Base-by-base conservation (phyloP, 2,888 invertebrate species). In the Cantharis lateralis region DNA sequence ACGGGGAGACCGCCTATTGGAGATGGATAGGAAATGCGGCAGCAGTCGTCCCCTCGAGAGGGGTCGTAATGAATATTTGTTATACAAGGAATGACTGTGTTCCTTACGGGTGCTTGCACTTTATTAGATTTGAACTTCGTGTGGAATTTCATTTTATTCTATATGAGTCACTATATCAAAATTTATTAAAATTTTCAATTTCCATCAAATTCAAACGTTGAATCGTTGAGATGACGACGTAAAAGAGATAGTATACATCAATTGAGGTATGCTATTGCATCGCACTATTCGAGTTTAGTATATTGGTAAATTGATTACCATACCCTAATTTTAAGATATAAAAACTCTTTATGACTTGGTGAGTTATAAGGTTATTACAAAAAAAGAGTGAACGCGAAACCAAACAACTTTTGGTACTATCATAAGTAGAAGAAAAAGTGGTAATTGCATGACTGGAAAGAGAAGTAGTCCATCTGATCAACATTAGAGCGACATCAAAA, bases 11-110 rank as follows among this genome's bases (percentile, higher is more conserved):
- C 83, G 79, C 79, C 78, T 81, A 48, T 68, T 68, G 81, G 79
- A 77, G 78, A 81, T 78, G 79, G 79, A 78, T 76, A 79, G 78
- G 72, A 71, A 72, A 71, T 78, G 80, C 76, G 75, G 75, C 70
- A 63, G 74, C 77, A 74, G 76, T 77, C 79, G 71, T 77, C 75
- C 75, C 72, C 72, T 79, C 70, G 82, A 83, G 83, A 77, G 83
- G 81, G 81, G 81, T 80, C 80, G 84, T 86, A 86, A 86, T 86
- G 86, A 86, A 86, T 86, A 86, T 86, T 86, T 86, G 86, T 86
- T 82, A 82, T 84, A 84, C 85, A 84, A 84, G 84, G 83, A 85
- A 83, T 82, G 85, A 84, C 83, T 83, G 84, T 84, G 84, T 86
- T 86, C 84, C 85, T 86, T 86, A 84, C 86, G 86, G 85, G 84